Evolutionary conservation across 2,888 invertebrate species (phyloP).

Genomic region (Chelonus formosanus): DNA sequence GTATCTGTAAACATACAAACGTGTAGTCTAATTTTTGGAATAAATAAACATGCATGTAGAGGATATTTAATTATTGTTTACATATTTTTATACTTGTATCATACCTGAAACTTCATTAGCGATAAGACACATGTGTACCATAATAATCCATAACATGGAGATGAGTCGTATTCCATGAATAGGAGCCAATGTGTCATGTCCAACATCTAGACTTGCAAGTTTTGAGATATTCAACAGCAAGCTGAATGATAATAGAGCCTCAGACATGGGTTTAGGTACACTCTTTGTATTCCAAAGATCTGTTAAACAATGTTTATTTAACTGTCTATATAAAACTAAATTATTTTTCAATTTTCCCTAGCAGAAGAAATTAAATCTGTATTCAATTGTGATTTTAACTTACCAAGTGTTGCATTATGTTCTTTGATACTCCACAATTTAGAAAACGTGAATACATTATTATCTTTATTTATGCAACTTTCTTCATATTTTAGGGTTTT

Average conservation of each 20-base stretch:
- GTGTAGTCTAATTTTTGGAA: too few species aligned
- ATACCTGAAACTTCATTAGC: conserved; percentile 54
- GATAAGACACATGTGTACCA: conserved; percentile 56
- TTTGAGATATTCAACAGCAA: conserved; percentile 54
- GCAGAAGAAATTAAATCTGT: too few species aligned
- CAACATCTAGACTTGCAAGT: conserved; percentile 53
- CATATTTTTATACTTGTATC: too few species aligned
- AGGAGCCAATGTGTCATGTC: conserved; percentile 67
- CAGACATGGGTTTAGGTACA: conserved; percentile 49
- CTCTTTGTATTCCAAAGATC: conserved; percentile 46
- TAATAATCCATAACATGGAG: conserved; percentile 74
- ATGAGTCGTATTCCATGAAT: conserved; percentile 73
- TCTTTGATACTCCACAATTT: conserved; percentile 49
- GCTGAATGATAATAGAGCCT: conserved; percentile 54
- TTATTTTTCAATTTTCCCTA: too few species aligned
- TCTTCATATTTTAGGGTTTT: conserved; percentile 8
- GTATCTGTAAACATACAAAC: conserved; percentile 63
- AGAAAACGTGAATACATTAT: conserved; percentile 46
- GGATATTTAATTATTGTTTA: too few species aligned
- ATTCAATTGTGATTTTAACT: not conserved
- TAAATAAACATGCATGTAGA: too few species aligned
- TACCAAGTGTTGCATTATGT: conserved; percentile 52
- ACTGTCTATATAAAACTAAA: not conserved
- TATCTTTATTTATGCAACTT: not conserved
- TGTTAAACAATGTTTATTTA: conserved; percentile 35